phyloP scores from a whole-genome alignment of 2,888 invertebrate genomes.

The Acleris sparsana region DNA sequence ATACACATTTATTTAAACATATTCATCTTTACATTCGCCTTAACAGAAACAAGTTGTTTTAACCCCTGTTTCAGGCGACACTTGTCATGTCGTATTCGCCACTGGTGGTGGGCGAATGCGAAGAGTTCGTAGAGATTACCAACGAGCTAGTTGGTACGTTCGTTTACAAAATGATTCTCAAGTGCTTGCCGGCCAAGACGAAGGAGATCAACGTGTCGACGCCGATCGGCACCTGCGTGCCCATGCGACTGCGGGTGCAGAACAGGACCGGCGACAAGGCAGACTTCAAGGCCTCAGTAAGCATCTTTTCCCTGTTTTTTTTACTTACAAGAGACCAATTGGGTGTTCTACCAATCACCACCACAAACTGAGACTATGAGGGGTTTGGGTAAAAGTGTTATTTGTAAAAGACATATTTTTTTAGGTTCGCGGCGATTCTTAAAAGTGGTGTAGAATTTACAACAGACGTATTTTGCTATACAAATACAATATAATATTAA shows the following conservation, averaged over 20 bases:
- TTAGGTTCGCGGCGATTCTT: too few relatives aligned
- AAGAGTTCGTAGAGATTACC: constrained; percentile 61
- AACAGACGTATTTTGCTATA: too few relatives aligned
- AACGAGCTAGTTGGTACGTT: constrained; percentile 64
- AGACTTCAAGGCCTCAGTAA: constrained; percentile 61
- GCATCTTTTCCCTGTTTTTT: background rate
- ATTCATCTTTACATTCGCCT: background rate
- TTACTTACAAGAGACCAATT: too few relatives aligned
- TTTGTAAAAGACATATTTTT: too few relatives aligned
- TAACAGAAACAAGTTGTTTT: background rate
- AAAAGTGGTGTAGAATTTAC: too few relatives aligned
- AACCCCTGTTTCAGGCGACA: constrained; percentile 52
- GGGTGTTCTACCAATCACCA: too few relatives aligned
- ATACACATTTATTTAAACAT: too few relatives aligned
- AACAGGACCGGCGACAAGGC: constrained; percentile 62
- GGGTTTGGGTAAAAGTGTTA: too few relatives aligned
- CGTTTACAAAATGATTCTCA: constrained; percentile 62
- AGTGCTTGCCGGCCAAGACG: constrained; percentile 70
- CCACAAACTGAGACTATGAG: too few relatives aligned
- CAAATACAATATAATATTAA: too few relatives aligned
- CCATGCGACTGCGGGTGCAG: constrained; percentile 66
- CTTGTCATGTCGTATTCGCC: constrained; percentile 68
- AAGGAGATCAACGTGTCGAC: constrained; percentile 63
- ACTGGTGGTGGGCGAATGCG: constrained; percentile 64
- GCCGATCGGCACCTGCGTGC: constrained; percentile 59